These are phyloP conservation scores for Ctenomys sociabilis DNA, from an alignment of 2,113 vertebrate genomes.

Conservation along the genomic window DNA sequence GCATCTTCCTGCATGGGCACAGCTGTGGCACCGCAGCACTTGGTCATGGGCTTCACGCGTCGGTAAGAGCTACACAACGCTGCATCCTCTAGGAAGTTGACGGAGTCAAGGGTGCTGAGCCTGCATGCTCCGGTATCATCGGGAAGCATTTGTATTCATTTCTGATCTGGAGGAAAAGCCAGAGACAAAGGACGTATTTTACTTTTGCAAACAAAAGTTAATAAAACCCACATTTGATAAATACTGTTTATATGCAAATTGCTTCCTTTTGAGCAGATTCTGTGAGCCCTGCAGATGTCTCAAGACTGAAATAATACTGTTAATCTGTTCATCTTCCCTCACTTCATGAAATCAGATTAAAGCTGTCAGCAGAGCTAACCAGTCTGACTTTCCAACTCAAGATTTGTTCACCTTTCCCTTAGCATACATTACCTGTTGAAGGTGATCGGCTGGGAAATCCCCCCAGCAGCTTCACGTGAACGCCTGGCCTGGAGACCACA, in stretches of 20 bases:
- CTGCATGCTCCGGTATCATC: not conserved
- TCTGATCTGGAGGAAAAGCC: not conserved
- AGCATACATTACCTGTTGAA: slow-evolving; percentile 53
- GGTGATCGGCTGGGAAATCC: slow-evolving; percentile 68
- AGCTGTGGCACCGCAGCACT: too few species aligned
- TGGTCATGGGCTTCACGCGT: too few species aligned
- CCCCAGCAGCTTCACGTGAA: slow-evolving; percentile 53
- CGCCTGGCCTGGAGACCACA: not conserved
- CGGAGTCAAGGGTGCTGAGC: not conserved
- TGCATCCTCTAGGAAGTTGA: not conserved
- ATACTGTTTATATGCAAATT: slow-evolving; percentile 24
- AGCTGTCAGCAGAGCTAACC: slow-evolving; percentile 54
- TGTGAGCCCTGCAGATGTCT: slow-evolving; percentile 43
- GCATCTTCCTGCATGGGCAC: too few species aligned
- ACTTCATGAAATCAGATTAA: slow-evolving; percentile 65
- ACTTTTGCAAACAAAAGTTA: slow-evolving; percentile 36
- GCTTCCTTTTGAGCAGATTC: not conserved
- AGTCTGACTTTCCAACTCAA: slow-evolving; percentile 23
- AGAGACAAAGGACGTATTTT: not conserved
- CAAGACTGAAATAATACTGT: not conserved
- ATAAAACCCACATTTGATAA: not conserved
- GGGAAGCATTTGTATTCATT: not conserved
- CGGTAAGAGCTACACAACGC: too few species aligned
- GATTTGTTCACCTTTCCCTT: slow-evolving; percentile 65
- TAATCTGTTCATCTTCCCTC: not conserved